A percentile compares a stretch with the other conserved stretches of the same genome.
These are phyloP conservation scores for Toxotes jaculatrix DNA, from an alignment of 2,113 vertebrate genomes.

Conservation along the genomic window DNA sequence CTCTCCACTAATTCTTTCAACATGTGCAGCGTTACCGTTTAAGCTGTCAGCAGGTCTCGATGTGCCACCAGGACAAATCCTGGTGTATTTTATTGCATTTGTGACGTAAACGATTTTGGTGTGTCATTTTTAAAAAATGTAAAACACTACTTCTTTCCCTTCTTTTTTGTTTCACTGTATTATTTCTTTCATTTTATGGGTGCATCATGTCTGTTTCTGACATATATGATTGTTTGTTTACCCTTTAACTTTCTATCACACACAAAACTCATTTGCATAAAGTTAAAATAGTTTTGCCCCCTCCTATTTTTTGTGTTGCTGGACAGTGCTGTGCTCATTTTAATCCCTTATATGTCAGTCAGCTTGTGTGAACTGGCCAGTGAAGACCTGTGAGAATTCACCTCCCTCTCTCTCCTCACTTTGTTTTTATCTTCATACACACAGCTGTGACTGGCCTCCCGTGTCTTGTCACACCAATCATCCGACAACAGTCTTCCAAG, in stretches of 20 bases:
- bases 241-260: neutral
- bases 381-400: neutral
- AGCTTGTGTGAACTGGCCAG: neutral
- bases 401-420: neutral
- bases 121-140: too few species aligned
- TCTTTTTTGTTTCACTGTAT: too few species aligned
- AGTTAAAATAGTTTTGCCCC: too few species aligned
- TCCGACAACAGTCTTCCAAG: slow-evolving; percentile 50
- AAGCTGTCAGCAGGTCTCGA: neutral
- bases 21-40: slow-evolving; percentile 26
- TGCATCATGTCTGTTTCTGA: too few species aligned
- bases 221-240: neutral
- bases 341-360: neutral
- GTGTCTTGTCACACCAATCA: slow-evolving; percentile 64
- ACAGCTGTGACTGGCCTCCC: slow-evolving; percentile 81
- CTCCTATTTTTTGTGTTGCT: too few species aligned
- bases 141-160: too few species aligned
- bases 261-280: neutral
- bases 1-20: slow-evolving; percentile 53
- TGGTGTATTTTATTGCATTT: neutral
- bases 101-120: neutral
- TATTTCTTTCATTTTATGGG: too few species aligned
- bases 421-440: slow-evolving; percentile 35
- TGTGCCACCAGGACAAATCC: slow-evolving; percentile 3
- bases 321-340: too few species aligned